These are phyloP conservation scores for Doryteuthis pealeii DNA, from an alignment of 1,140 invertebrate genomes.

Conservation along the genomic window DNA sequence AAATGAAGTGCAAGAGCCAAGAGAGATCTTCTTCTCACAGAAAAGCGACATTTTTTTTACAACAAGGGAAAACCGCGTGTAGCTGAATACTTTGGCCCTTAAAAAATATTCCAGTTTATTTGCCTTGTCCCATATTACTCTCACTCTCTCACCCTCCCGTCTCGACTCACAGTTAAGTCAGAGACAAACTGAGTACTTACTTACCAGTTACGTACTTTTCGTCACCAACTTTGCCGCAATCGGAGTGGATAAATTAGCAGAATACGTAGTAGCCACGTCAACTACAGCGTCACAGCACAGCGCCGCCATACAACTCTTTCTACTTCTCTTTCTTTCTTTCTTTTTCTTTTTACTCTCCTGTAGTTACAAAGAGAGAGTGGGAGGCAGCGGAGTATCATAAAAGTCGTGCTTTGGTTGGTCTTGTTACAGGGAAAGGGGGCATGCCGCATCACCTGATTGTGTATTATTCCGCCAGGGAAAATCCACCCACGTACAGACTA, in stretches of 20 bases:
- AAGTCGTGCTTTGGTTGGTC: not conserved
- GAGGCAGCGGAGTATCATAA: not conserved
- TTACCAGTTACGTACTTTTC: conserved; percentile 93
- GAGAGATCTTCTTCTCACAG: too few relatives aligned
- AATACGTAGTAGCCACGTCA: conserved; percentile 93
- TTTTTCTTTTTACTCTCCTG: not conserved
- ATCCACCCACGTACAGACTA: not conserved
- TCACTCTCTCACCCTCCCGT: too few relatives aligned
- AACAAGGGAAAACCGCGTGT: too few relatives aligned
- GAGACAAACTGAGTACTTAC: conserved; percentile 59
- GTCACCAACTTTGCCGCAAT: conserved; percentile 89
- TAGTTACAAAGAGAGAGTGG: not conserved
- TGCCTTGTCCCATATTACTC: too few relatives aligned
- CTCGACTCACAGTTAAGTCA: too few relatives aligned
- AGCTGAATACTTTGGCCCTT: too few relatives aligned
- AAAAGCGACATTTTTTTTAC: too few relatives aligned
- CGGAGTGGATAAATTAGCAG: conserved; percentile 84
- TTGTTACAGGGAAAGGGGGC: not conserved
- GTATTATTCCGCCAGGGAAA: not conserved
- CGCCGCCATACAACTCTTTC: conserved; percentile 17
- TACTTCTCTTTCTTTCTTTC: not conserved
- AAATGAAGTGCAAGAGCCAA: too few relatives aligned
- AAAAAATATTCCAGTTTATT: too few relatives aligned
- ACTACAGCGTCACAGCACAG: conserved; percentile 80
- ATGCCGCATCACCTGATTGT: not conserved